Conservation (phyloP, 2,888 invertebrate genomes). For the Tachina lurida region DNA sequence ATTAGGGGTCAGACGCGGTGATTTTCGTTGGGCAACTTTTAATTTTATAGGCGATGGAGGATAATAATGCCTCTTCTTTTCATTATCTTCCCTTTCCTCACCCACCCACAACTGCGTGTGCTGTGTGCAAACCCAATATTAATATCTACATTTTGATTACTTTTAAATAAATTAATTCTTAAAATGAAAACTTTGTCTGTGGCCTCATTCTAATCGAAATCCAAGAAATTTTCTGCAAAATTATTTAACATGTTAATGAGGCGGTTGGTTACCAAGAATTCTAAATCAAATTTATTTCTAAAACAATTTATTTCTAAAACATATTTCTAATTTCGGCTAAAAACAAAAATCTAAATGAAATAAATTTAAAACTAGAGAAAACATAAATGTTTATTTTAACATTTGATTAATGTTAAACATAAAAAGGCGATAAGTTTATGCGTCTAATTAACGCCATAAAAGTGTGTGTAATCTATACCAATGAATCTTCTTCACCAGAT, state of each 20-base stretch:
- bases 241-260: slow-evolving; percentile 52
- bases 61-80: too few relatives aligned
- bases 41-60: too few relatives aligned
- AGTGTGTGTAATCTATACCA: slow-evolving; percentile 69
- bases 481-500: slow-evolving; percentile 58
- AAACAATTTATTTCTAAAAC: neutral
- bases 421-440: slow-evolving; percentile 69
- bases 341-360: slow-evolving; percentile 15
- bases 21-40: too few relatives aligned
- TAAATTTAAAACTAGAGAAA: slow-evolving; percentile 5
- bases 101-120: neutral
- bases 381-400: slow-evolving; percentile 62
- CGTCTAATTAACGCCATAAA: slow-evolving; percentile 73
- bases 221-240: slow-evolving; percentile 24
- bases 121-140: slow-evolving; percentile 12
- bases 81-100: too few relatives aligned
- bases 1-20: too few relatives aligned
- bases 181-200: neutral
- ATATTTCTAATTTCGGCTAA: slow-evolving; percentile 34
- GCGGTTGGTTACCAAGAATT: slow-evolving; percentile 57
- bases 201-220: slow-evolving; percentile 37
- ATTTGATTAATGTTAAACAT: slow-evolving; percentile 72
- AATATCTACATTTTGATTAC: neutral
- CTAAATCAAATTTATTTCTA: slow-evolving; percentile 28
- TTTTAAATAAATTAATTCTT: slow-evolving; percentile 35